Percentiles rank a stretch among this genome's conserved stretches.
These are phyloP conservation scores for Tachycineta bicolor DNA, from an alignment of 2,113 vertebrate genomes.

Conservation along the genomic window DNA sequence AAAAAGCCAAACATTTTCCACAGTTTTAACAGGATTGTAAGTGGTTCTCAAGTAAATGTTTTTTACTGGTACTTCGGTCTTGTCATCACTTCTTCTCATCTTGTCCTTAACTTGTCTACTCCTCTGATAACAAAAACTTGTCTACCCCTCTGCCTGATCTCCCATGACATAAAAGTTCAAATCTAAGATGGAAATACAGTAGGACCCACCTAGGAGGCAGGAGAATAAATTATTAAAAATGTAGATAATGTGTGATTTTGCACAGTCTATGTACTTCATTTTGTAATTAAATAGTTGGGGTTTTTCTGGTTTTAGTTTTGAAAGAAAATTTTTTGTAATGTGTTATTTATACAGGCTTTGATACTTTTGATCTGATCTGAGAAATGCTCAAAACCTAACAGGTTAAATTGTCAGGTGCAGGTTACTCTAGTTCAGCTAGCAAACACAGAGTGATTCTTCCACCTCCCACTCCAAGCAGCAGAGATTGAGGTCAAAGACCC, in stretches of 20 bases:
- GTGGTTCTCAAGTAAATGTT: not conserved
- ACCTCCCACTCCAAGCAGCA: constrained; percentile 14
- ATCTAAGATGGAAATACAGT: not conserved
- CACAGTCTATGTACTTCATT: not conserved
- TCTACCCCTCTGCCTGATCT: not conserved
- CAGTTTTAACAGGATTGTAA: not conserved
- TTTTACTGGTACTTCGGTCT: not conserved
- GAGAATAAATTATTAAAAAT: not conserved
- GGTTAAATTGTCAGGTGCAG: constrained; percentile 61
- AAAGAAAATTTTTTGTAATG: not conserved
- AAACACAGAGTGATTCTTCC: constrained; percentile 42
- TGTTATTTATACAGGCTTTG: not conserved
- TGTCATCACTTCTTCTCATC: not conserved
- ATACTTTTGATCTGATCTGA: constrained; percentile 19
- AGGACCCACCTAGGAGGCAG: not conserved
- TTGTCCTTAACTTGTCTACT: not conserved
- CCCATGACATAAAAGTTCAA: not conserved
- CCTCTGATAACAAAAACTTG: not conserved
- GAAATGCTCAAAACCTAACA: constrained; percentile 21
- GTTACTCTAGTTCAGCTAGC: constrained; percentile 49
- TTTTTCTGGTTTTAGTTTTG: not conserved
- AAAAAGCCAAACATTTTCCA: not conserved
- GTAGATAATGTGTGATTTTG: not conserved
- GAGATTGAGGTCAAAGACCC: constrained; percentile 73
- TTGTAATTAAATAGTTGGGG: rapidly evolving